Evolutionary conservation across 2,113 vertebrate genomes (phyloP).

Genomic region (Paratilapia polleni): DNA sequence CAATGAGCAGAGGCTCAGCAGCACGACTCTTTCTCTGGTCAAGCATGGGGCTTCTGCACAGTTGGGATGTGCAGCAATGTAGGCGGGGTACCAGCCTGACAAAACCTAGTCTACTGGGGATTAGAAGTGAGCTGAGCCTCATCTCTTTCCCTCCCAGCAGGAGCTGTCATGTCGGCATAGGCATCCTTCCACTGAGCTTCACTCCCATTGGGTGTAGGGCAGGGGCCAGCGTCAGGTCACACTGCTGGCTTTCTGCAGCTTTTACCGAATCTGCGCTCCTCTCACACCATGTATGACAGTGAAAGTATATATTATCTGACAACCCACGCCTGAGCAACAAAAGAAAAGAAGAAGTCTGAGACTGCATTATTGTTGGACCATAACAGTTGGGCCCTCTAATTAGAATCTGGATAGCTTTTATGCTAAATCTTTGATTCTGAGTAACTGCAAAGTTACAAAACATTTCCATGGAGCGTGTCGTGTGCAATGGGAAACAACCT

Average conservation of each 20-base stretch:
- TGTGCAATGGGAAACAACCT: not conserved
- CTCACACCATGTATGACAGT: slow-evolving; percentile 11
- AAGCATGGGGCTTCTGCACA: slow-evolving; percentile 14
- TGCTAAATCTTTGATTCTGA: slow-evolving; percentile 1
- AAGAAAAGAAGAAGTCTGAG: slow-evolving; percentile 16
- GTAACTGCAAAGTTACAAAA: slow-evolving; percentile 1
- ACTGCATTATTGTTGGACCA: not conserved
- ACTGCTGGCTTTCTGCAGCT: slow-evolving; percentile 27
- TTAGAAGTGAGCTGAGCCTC: slow-evolving; percentile 52
- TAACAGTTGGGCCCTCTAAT: not conserved
- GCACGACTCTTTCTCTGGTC: slow-evolving; percentile 30
- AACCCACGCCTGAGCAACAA: slow-evolving; percentile 54
- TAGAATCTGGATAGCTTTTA: slow-evolving; percentile 11
- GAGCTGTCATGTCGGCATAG: slow-evolving; percentile 68
- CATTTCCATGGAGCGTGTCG: not conserved
- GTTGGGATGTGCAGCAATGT: slow-evolving; percentile 23
- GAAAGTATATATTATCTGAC: slow-evolving; percentile 49
- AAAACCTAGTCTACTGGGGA: slow-evolving; percentile 43
- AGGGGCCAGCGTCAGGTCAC: slow-evolving; percentile 68
- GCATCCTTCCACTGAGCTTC: slow-evolving; percentile 51
- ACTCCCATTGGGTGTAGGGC: slow-evolving; percentile 52
- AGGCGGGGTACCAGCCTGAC: slow-evolving; percentile 24
- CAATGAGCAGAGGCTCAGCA: not conserved
- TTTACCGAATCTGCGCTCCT: slow-evolving; percentile 18
- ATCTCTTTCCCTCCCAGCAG: slow-evolving; percentile 59